Evolutionary conservation across 2,888 invertebrate species (phyloP).

Genomic region (Andrena bicolor): DNA sequence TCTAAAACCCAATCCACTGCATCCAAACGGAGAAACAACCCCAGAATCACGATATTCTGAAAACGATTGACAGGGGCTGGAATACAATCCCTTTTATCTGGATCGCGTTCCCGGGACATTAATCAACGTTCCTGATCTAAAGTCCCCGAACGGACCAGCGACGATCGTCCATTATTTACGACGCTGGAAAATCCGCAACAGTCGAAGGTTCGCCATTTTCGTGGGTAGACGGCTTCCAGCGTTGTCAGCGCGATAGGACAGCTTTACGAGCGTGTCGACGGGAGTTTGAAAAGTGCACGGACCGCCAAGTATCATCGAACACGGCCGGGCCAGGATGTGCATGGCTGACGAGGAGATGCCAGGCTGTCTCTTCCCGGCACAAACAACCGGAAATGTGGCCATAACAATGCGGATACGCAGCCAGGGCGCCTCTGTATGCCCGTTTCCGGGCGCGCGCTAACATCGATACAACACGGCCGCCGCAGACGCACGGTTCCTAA

Average conservation of each 20-base stretch:
- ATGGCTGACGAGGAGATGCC: conserved; percentile 42
- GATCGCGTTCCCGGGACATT: neutral
- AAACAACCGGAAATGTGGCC: conserved; percentile 72
- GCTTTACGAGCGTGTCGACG: conserved; percentile 50
- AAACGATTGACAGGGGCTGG: too few species aligned
- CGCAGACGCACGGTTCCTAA: conserved; percentile 50
- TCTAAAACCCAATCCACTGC: too few species aligned
- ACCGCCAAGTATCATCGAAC: conserved; percentile 23
- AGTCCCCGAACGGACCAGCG: conserved; percentile 45
- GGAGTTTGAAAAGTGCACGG: conserved; percentile 33
- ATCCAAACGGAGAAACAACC: too few species aligned
- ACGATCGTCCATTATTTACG: conserved; percentile 44
- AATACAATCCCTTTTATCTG: neutral
- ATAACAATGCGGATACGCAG: conserved; percentile 68
- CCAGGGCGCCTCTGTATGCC: conserved; percentile 31
- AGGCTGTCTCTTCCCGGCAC: conserved; percentile 58
- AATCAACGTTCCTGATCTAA: conserved; percentile 22
- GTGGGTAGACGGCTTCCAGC: conserved; percentile 17
- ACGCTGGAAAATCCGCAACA: conserved; percentile 22
- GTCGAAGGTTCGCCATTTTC: conserved; percentile 27
- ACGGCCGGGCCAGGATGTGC: conserved; percentile 15
- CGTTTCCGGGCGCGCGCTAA: conserved; percentile 23
- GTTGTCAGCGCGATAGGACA: conserved; percentile 36
- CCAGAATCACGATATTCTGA: too few species aligned
- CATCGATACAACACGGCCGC: conserved; percentile 21